A percentile compares a stretch with the other conserved stretches of the same genome.
These are phyloP conservation scores for Phaenicophaeus curvirostris DNA, from an alignment of 2,797 vertebrate genomes.

Conservation along the genomic window DNA sequence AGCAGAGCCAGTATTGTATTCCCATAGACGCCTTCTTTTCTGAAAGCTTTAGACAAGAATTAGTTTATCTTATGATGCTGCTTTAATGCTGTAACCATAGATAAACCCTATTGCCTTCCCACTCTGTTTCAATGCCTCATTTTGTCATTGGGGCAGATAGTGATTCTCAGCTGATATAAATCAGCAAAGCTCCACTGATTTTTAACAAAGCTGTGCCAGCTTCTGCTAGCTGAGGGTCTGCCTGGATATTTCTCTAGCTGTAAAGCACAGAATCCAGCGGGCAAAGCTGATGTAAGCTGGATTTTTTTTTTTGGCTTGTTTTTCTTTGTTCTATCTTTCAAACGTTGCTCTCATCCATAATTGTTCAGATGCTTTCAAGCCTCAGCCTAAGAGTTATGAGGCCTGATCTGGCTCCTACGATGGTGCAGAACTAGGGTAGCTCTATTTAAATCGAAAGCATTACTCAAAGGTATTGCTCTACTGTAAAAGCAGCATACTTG, in stretches of 20 bases:
- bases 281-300: constrained; percentile 48
- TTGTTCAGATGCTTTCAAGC: constrained; percentile 39
- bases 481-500: constrained; percentile 24
- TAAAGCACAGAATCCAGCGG: constrained; percentile 46
- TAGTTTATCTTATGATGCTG: constrained; percentile 54
- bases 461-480: constrained; percentile 41
- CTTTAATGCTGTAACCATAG: constrained; percentile 41
- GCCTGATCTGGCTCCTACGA: constrained; percentile 47
- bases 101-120: constrained; percentile 56
- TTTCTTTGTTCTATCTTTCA: constrained; percentile 43
- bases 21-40: not conserved
- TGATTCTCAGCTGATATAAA: constrained; percentile 68
- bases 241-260: constrained; percentile 27
- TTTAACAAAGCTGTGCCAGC: constrained; percentile 70
- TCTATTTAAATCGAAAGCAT: constrained; percentile 47
- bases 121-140: constrained; percentile 47
- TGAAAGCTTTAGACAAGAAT: constrained; percentile 20
- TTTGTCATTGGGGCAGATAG: constrained; percentile 68
- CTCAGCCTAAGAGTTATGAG: constrained; percentile 7
- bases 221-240: constrained; percentile 64
- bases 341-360: constrained; percentile 47
- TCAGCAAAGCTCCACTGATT: constrained; percentile 72
- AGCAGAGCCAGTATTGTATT: not conserved
- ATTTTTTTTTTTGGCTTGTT: constrained; percentile 17
- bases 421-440: constrained; percentile 48